phyloP scores from a whole-genome alignment of 64 coral and sea anemone species.

The Actinia equina region DNA sequence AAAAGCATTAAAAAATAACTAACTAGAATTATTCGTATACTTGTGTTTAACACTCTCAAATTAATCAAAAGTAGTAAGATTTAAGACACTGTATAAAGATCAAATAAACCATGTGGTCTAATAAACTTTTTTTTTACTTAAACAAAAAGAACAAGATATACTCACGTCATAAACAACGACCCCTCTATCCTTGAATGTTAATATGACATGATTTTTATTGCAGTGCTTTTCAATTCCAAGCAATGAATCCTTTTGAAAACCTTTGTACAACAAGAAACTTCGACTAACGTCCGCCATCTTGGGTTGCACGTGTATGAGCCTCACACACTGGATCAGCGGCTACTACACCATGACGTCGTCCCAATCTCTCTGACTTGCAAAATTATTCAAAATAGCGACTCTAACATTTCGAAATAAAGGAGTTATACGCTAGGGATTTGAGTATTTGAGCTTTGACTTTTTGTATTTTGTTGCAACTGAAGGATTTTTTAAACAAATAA shows the following conservation, averaged over 20 bases:
- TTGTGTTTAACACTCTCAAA: no score
- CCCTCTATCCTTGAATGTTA: slow-evolving; percentile 87
- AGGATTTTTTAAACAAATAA: neutral
- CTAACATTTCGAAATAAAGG: neutral
- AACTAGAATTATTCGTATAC: no score
- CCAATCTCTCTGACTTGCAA: neutral
- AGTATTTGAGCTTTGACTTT: neutral
- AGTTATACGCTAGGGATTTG: neutral
- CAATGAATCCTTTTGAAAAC: slow-evolving; percentile 61
- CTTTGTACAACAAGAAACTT: slow-evolving; percentile 67
- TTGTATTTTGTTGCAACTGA: neutral
- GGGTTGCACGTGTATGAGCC: slow-evolving; percentile 62
- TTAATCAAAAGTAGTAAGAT: no score
- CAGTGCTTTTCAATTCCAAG: slow-evolving; percentile 73
- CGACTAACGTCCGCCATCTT: slow-evolving; percentile 93
- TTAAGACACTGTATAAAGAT: no score
- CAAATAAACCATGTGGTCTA: no score
- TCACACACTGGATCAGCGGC: neutral
- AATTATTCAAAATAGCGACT: no score
- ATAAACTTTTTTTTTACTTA: no score
- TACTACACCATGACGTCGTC: slow-evolving; percentile 1
- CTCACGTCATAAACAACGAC: slow-evolving; percentile 94
- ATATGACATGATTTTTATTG: slow-evolving; percentile 62
- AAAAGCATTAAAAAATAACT: no score
- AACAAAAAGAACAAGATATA: neutral